Evolutionary conservation across 1,140 invertebrate genomes (phyloP).

Genomic region (Thaumatotibia leucotreta): DNA sequence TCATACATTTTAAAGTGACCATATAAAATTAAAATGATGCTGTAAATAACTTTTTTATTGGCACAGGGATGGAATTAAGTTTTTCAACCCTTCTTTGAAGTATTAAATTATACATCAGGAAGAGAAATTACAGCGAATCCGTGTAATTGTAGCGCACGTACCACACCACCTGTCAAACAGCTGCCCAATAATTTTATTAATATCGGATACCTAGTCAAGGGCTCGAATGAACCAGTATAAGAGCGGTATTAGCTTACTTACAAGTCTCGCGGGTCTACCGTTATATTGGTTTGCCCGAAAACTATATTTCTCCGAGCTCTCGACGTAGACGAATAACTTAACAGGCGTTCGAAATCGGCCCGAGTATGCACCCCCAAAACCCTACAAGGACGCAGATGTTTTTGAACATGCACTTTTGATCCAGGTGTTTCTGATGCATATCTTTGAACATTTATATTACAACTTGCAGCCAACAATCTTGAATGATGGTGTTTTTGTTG

Average conservation of each 20-base stretch:
- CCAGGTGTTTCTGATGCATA: neutral
- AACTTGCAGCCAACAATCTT: neutral
- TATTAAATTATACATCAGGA: neutral
- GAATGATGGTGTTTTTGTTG: neutral
- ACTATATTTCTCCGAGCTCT: neutral
- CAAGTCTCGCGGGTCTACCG: neutral
- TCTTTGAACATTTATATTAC: neutral
- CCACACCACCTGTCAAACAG: conserved; percentile 59
- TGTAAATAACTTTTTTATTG: conserved; percentile 2
- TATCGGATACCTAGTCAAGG: neutral
- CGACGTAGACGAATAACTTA: conserved; percentile 27
- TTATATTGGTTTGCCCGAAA: neutral
- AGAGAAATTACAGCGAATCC: conserved; percentile 17
- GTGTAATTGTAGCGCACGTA: conserved; percentile 39
- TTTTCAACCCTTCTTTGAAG: neutral
- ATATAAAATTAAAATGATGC: too few species aligned
- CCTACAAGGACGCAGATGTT: conserved; percentile 14
- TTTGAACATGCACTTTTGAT: neutral
- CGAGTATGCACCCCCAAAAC: conserved; percentile 32
- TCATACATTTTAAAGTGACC: too few species aligned
- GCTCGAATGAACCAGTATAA: neutral
- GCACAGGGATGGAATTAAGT: neutral
- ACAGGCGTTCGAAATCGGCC: conserved; percentile 52
- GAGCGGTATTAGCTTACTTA: neutral
- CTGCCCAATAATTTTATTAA: conserved; percentile 34